Percentiles rank a stretch among this genome's conserved stretches.
phyloP scores from a whole-genome alignment of 2,797 vertebrate species.

The Corythornis leucogaster region DNA sequence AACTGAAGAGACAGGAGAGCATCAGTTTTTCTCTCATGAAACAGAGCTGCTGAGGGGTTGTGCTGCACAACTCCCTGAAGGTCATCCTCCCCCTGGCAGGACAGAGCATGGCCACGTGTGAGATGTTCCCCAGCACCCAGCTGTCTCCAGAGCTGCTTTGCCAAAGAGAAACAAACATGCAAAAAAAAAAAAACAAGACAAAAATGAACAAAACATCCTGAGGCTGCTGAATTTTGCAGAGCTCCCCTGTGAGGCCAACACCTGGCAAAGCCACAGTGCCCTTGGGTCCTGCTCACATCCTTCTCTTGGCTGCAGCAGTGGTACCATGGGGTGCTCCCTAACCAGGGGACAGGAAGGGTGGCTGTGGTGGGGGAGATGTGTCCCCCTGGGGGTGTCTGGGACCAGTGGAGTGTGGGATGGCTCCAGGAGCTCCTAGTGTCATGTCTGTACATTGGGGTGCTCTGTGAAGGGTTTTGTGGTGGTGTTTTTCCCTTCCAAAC shows the following conservation, averaged over 20 bases:
- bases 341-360: background rate
- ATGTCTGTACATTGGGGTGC: rapidly evolving
- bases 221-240: background rate
- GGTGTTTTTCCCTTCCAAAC: too few relatives aligned
- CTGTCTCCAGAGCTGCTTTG: background rate
- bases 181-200: background rate
- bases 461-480: background rate
- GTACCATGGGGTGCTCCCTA: background rate
- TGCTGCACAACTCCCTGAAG: background rate
- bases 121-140: background rate
- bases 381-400: background rate
- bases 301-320: rapidly evolving
- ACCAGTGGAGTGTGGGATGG: rapidly evolving
- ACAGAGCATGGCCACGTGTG: background rate
- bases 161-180: background rate
- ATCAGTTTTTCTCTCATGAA: background rate
- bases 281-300: rapidly evolving
- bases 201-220: background rate
- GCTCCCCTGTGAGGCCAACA: background rate
- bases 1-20: background rate
- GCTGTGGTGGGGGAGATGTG: background rate
- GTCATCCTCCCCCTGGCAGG: background rate
- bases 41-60: background rate
- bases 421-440: background rate
- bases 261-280: rapidly evolving